Conservation (phyloP, 2,113 vertebrate species). For the Cebidichthys violaceus region DNA sequence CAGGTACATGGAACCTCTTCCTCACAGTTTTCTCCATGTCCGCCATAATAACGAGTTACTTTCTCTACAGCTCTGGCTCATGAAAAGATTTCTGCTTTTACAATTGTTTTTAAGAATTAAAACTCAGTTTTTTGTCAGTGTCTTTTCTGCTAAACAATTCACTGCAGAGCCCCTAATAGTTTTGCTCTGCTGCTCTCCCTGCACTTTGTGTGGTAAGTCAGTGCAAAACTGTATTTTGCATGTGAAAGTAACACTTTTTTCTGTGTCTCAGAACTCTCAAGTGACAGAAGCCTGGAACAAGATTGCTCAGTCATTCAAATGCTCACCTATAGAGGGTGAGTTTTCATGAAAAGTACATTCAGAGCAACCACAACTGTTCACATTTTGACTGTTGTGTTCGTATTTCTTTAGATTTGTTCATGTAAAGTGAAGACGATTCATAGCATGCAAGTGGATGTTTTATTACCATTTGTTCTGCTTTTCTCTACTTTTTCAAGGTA, state of each 20-base stretch:
- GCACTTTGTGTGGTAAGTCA: neutral
- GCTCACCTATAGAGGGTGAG: conserved; percentile 95
- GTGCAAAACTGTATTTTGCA: neutral
- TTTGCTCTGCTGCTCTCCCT: neutral
- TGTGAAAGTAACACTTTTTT: neutral
- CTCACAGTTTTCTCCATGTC: neutral
- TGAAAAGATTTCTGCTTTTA: neutral
- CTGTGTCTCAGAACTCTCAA: conserved; percentile 89
- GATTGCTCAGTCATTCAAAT: conserved; percentile 96
- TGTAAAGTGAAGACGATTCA: neutral
- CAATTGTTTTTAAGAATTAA: neutral
- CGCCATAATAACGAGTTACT: neutral
- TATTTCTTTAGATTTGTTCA: neutral
- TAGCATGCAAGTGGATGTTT: neutral
- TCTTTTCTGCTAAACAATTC: neutral
- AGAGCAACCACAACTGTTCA: neutral
- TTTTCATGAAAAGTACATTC: neutral
- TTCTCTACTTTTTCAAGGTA: conserved; percentile 82
- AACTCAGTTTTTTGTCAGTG: neutral
- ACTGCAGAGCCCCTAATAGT: neutral
- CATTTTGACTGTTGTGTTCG: neutral
- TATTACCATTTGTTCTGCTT: neutral
- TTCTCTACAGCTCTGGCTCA: neutral
- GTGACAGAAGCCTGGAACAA: conserved; percentile 98
- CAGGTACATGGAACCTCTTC: conserved; percentile 85